Conservation (phyloP, 1,140 invertebrate genomes). For the Lerema accius region DNA sequence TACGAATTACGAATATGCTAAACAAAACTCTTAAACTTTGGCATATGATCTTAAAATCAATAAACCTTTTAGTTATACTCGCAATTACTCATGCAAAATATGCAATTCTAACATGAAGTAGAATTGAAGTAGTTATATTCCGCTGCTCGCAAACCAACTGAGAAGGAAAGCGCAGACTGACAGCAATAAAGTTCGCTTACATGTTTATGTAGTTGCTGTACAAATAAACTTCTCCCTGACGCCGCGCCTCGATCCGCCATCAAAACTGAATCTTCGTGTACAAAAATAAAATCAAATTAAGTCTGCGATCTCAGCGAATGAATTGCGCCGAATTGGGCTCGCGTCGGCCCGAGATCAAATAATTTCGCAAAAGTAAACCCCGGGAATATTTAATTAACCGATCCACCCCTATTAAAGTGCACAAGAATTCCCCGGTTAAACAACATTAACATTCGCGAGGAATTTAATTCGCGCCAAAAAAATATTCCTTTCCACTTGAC, state of each 20-base stretch:
- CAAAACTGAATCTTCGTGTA: conserved; percentile 39
- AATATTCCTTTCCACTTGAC: conserved; percentile 71
- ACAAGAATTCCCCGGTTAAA: conserved; percentile 78
- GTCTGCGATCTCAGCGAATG: conserved; percentile 56
- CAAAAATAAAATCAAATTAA: conserved; percentile 69
- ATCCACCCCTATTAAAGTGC: conserved; percentile 72
- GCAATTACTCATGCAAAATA: too few species aligned
- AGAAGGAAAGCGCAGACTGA: conserved; percentile 55
- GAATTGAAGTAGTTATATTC: conserved; percentile 58
- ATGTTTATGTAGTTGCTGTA: conserved; percentile 60
- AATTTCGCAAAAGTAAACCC: conserved; percentile 77
- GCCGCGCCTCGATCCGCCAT: conserved; percentile 31
- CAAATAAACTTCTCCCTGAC: conserved; percentile 47
- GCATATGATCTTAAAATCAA: too few species aligned
- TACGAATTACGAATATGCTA: too few species aligned
- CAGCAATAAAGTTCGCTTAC: conserved; percentile 60
- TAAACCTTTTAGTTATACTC: background rate
- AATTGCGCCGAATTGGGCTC: conserved; percentile 61
- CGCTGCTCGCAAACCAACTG: conserved; percentile 45
- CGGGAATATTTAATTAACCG: conserved; percentile 78
- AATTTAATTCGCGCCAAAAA: conserved; percentile 72
- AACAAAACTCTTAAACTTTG: too few species aligned
- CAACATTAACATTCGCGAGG: conserved; percentile 78
- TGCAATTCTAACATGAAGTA: too few species aligned
- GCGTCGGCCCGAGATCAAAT: conserved; percentile 73